Percentiles rank a stretch among this genome's conserved stretches.
Conservation (phyloP, 2,113 vertebrate species). For the Pollimyrus isidori region DNA sequence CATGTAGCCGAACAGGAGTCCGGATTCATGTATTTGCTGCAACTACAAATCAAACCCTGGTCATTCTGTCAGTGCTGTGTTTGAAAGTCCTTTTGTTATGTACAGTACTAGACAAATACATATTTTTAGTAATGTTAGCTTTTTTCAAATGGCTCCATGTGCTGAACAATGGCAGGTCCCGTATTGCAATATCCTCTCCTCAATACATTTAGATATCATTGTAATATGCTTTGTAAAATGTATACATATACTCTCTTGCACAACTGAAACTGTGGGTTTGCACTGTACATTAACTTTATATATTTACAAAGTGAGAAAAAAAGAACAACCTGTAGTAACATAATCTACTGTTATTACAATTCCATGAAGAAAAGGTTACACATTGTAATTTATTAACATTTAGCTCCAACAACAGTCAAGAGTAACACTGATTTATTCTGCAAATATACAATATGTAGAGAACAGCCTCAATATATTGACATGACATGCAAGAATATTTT, state of each 20-base stretch:
- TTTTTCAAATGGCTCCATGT: neutral
- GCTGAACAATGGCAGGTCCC: neutral
- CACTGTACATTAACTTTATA: constrained; percentile 28
- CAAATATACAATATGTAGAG: constrained; percentile 75
- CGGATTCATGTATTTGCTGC: neutral
- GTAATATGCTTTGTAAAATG: constrained; percentile 50
- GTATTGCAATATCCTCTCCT: neutral
- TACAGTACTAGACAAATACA: neutral
- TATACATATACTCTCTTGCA: constrained; percentile 61
- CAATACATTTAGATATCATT: constrained; percentile 28
- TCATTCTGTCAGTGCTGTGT: neutral
- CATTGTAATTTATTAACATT: constrained; percentile 79
- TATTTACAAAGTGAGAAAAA: constrained; percentile 20
- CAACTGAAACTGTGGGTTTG: constrained; percentile 35
- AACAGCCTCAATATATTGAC: constrained; percentile 69
- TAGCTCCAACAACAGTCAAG: constrained; percentile 77
- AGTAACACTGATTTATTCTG: constrained; percentile 84
- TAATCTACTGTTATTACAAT: constrained; percentile 59
- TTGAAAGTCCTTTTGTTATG: neutral
- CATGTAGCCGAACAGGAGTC: neutral
- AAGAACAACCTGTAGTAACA: constrained; percentile 69
- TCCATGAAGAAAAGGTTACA: constrained; percentile 63
- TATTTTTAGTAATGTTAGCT: neutral
- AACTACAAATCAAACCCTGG: neutral
- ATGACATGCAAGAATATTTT: constrained; percentile 72